Conservation (phyloP, 2,797 vertebrate genomes). For the Acestrorhynchus altus region DNA sequence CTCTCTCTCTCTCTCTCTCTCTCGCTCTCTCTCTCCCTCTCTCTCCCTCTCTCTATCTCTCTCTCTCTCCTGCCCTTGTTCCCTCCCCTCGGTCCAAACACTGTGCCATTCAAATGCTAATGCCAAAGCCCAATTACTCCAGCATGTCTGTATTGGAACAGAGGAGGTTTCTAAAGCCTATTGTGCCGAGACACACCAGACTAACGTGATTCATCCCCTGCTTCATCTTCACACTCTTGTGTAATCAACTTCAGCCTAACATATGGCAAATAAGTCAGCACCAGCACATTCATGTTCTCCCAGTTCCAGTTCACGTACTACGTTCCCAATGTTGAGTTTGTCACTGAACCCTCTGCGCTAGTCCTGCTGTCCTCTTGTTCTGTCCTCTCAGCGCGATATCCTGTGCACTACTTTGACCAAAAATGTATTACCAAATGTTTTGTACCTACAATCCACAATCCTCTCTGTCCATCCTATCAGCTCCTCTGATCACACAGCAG, state of each 20-base stretch:
- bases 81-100: slow-evolving; percentile 56
- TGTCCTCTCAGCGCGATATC: too few relatives aligned
- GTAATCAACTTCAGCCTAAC: background rate
- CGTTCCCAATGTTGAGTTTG: background rate
- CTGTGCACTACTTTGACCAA: too few relatives aligned
- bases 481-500: too few relatives aligned
- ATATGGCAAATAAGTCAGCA: background rate
- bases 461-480: too few relatives aligned
- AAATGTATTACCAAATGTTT: too few relatives aligned
- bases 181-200: slow-evolving; percentile 65
- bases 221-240: slow-evolving; percentile 5
- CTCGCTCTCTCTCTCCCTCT: slow-evolving; percentile 9
- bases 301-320: background rate
- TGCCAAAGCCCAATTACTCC: slow-evolving; percentile 72
- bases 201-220: slow-evolving; percentile 29
- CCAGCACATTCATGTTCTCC: slow-evolving; percentile 11
- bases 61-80: slow-evolving; percentile 13
- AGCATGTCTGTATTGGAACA: slow-evolving; percentile 70
- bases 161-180: slow-evolving; percentile 68
- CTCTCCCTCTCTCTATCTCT: slow-evolving; percentile 31
- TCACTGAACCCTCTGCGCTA: too few relatives aligned
- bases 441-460: too few relatives aligned
- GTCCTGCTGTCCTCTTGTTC: too few relatives aligned
- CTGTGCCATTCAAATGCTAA: slow-evolving; percentile 77
- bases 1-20: slow-evolving; percentile 31